Evolutionary conservation across 2,113 vertebrate genomes (phyloP).

Genomic region (Pterocles orientalis): DNA sequence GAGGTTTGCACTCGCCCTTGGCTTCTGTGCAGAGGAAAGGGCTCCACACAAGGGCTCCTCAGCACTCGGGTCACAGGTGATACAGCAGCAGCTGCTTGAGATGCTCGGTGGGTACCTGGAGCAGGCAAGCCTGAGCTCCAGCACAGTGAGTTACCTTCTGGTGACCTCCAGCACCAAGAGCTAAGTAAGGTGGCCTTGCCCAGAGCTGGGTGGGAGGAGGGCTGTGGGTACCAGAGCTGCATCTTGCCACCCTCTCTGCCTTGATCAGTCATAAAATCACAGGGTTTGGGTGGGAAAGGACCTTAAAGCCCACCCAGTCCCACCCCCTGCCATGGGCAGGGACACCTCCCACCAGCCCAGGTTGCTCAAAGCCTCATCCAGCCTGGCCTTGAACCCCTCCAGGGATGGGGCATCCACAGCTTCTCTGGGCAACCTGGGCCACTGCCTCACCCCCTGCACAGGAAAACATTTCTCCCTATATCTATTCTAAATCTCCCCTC

Average conservation of each 20-base stretch:
- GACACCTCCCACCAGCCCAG: too few species aligned
- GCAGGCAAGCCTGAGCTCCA: neutral
- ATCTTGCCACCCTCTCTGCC: neutral
- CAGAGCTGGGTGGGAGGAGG: neutral
- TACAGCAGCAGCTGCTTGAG: neutral
- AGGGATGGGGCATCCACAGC: too few species aligned
- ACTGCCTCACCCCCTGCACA: too few species aligned
- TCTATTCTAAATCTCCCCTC: too few species aligned
- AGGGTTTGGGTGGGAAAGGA: too few species aligned
- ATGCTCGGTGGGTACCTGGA: neutral
- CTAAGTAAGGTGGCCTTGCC: neutral
- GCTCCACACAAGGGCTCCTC: neutral
- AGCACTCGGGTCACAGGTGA: neutral
- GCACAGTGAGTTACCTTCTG: neutral
- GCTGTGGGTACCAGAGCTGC: neutral
- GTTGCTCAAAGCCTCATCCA: too few species aligned
- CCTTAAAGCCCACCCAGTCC: too few species aligned
- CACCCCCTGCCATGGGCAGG: too few species aligned
- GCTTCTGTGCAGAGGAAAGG: neutral
- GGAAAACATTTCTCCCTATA: too few species aligned
- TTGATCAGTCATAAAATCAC: too few species aligned
- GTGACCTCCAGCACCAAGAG: neutral
- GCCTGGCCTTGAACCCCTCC: too few species aligned
- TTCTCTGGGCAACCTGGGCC: too few species aligned
- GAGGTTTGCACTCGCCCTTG: neutral